phyloP scores from a whole-genome alignment of 1,140 invertebrate genomes.

The Sinella curviseta region DNA sequence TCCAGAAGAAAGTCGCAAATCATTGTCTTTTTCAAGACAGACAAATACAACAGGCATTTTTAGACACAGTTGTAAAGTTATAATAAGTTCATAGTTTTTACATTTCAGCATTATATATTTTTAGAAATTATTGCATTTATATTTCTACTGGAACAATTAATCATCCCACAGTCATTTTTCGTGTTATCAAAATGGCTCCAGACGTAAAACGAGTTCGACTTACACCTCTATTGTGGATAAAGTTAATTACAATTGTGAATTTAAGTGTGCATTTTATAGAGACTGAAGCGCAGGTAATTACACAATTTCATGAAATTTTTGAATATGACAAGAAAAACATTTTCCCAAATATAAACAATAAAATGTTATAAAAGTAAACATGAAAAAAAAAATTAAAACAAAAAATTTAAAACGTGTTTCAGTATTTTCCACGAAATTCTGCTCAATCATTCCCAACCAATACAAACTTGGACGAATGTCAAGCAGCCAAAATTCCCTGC shows the following conservation, averaged over 20 bases:
- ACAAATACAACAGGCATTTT: too few species aligned
- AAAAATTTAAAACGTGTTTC: not conserved
- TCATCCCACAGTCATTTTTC: too few species aligned
- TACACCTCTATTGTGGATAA: not conserved
- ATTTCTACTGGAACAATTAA: too few species aligned
- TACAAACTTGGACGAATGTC: not conserved
- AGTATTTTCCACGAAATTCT: not conserved
- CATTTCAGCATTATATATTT: too few species aligned
- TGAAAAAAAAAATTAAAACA: not conserved
- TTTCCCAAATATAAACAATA: not conserved
- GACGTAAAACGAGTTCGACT: too few species aligned
- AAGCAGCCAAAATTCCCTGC: constrained; percentile 22
- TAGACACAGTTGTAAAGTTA: too few species aligned
- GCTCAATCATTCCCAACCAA: not conserved
- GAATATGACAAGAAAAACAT: not conserved
- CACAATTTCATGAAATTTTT: too few species aligned
- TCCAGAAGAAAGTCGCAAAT: not conserved
- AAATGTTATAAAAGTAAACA: too few species aligned
- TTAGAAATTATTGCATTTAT: too few species aligned
- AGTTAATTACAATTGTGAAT: not conserved
- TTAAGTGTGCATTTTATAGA: not conserved
- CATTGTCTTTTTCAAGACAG: not conserved
- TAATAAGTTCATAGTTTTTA: too few species aligned
- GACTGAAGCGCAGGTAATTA: not conserved
- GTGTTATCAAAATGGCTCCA: too few species aligned